Base-by-base conservation (phyloP, 2,797 vertebrate genomes). In the Acipenser transmontanus region DNA sequence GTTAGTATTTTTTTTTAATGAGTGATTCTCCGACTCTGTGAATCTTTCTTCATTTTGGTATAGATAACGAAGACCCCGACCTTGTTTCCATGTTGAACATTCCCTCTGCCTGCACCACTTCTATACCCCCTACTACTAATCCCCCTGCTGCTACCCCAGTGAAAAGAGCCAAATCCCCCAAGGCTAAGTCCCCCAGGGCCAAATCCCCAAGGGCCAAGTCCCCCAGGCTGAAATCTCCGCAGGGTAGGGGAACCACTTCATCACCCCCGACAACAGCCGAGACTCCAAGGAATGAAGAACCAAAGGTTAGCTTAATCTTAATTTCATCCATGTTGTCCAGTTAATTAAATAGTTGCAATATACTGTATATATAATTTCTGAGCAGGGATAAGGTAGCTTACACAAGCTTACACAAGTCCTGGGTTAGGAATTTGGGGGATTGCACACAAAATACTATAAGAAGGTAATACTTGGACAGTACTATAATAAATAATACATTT, bases 11-110 rank as follows among this genome's bases (percentile, higher is more conserved):
- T 34, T 34, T 34, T 3, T 66, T 66, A 61, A 66, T 69, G 3
- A 5, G 63, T 7, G 54, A 8, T 61, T 78, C 63, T 63, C 72
- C 68, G 57, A 51, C 60, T 50, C 73, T 69, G 61, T 66, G 63
- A 65, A 11, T 57, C 13, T 14, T 66, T 17, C 8, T 57, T 9
- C 9, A 12, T 14, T 50, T 17, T 62, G 67, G 71, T 69, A 70
- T 13, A 50, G 70, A 7, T 50, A n/a, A 57, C 8, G 34, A 50
- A 54, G 71, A 69, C 69, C 71, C 71, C 17, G 1, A 68, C 8
- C 73, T 91, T 69, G 75, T 71, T 71, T 62, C 70, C 60, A 82
- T 90, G 77, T 60, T 91, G 79, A 70, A 74, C 47, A 73, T 89
- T 50, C 85, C 86, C 50, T 86, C 89, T 47, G 71, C 81, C 52